These are phyloP conservation scores for Esox lucius DNA, from an alignment of 2,797 vertebrate genomes.

Conservation along the genomic window DNA sequence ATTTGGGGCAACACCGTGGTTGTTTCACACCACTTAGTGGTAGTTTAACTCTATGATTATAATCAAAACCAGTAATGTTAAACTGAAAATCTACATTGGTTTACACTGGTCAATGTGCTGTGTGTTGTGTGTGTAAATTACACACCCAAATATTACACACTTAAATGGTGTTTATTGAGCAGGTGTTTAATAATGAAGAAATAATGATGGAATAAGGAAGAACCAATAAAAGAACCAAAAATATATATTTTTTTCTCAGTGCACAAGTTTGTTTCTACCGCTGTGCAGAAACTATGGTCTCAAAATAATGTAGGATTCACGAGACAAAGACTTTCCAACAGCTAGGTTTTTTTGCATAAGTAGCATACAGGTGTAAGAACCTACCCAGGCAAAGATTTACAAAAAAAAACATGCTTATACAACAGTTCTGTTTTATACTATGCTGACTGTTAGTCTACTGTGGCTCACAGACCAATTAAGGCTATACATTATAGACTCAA, in stretches of 20 bases:
- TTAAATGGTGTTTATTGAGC: too few relatives aligned
- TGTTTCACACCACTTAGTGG: slow-evolving; percentile 26
- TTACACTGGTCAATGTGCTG: too few relatives aligned
- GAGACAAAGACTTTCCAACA: neutral
- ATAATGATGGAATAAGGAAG: too few relatives aligned
- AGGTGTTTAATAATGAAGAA: too few relatives aligned
- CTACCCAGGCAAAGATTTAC: neutral
- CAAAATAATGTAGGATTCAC: neutral
- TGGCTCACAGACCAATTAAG: neutral
- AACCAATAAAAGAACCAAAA: too few relatives aligned
- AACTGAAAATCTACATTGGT: too few relatives aligned
- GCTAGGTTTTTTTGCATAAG: neutral
- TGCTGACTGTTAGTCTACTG: too few relatives aligned
- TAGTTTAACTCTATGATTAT: neutral
- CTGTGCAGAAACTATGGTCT: neutral
- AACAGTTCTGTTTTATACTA: neutral
- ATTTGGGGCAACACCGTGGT: too few relatives aligned
- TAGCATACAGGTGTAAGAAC: neutral
- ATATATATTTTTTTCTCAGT: neutral
- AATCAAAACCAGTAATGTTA: too few relatives aligned
- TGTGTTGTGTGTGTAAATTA: too few relatives aligned
- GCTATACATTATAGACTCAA: neutral
- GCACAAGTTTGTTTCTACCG: neutral
- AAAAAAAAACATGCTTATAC: neutral
- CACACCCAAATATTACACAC: too few relatives aligned